phyloP scores from a whole-genome alignment of 1,140 invertebrate genomes.

The Linepithema humile region DNA sequence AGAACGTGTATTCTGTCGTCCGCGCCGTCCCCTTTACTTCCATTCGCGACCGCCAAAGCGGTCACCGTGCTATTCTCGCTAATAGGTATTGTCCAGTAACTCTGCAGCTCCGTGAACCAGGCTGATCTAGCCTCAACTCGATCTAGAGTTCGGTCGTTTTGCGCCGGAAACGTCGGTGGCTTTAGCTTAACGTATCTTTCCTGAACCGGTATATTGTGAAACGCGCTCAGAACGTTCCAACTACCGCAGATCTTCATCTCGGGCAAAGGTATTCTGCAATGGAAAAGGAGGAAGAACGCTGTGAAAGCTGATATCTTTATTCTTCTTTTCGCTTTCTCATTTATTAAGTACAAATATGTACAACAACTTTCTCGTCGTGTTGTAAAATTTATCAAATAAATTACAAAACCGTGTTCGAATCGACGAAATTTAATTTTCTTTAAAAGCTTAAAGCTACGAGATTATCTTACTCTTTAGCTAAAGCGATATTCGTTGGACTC shows the following conservation, averaged over 20 bases:
- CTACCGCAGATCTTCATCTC: constrained; percentile 78
- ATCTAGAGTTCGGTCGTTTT: constrained; percentile 78
- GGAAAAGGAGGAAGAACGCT: constrained; percentile 68
- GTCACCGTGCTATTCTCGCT: constrained; percentile 84
- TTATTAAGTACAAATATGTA: background rate
- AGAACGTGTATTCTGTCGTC: constrained; percentile 85
- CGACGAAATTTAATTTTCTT: background rate
- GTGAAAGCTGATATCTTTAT: constrained; percentile 7
- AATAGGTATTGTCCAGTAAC: constrained; percentile 86
- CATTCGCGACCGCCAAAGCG: constrained; percentile 83
- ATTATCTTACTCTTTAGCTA: constrained; percentile 82
- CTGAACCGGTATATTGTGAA: constrained; percentile 75
- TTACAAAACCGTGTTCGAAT: constrained; percentile 22
- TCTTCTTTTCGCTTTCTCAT: background rate
- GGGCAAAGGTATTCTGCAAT: constrained; percentile 84
- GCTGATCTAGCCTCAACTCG: constrained; percentile 84
- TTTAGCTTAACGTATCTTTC: constrained; percentile 79
- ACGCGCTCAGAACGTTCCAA: constrained; percentile 80
- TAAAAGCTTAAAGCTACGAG: background rate
- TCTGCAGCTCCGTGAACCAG: constrained; percentile 86
- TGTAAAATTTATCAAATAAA: constrained; percentile 15
- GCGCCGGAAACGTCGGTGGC: constrained; percentile 57
- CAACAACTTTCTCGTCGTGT: background rate
- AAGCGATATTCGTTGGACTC: constrained; percentile 83
- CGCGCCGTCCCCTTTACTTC: constrained; percentile 70